Conservation (phyloP, 2,888 invertebrate genomes). For the Osmoderma eremita region DNA sequence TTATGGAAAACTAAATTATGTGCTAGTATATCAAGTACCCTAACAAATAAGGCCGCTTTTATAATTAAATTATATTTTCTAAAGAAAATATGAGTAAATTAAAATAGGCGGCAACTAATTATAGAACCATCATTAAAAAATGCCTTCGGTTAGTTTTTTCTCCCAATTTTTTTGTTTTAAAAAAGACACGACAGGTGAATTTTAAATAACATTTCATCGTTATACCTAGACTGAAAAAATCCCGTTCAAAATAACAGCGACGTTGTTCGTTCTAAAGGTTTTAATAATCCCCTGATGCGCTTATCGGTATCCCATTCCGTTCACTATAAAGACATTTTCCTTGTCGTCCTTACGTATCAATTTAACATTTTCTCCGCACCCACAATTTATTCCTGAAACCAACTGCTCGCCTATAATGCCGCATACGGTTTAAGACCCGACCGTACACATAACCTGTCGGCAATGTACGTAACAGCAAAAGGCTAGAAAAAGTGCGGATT, state of each 20-base stretch:
- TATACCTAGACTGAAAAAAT: neutral
- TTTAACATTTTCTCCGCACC: constrained; percentile 25
- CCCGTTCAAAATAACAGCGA: neutral
- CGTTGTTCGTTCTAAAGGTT: neutral
- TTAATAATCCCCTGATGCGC: neutral
- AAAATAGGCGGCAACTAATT: constrained; percentile 32
- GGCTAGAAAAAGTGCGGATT: constrained; percentile 11
- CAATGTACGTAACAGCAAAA: constrained; percentile 11
- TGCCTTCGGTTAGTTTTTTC: neutral
- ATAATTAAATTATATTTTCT: constrained; percentile 17
- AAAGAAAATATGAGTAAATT: constrained; percentile 5
- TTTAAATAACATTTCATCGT: neutral
- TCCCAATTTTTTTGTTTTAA: neutral
- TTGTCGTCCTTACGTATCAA: constrained; percentile 27
- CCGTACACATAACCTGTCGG: constrained; percentile 18
- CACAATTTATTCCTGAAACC: constrained; percentile 26
- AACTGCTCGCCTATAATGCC: constrained; percentile 27
- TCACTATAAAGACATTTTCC: constrained; percentile 33
- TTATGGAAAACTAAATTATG: too few species aligned
- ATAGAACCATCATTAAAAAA: constrained; percentile 17
- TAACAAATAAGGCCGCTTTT: neutral
- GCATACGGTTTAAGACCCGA: constrained; percentile 16
- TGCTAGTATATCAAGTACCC: too few species aligned
- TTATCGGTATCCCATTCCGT: neutral
- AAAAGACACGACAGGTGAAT: neutral